A percentile compares a stretch with the other conserved stretches of the same genome.
These are phyloP conservation scores for Teinopalpus imperialis DNA, from an alignment of 2,888 invertebrate species.

Conservation along the genomic window DNA sequence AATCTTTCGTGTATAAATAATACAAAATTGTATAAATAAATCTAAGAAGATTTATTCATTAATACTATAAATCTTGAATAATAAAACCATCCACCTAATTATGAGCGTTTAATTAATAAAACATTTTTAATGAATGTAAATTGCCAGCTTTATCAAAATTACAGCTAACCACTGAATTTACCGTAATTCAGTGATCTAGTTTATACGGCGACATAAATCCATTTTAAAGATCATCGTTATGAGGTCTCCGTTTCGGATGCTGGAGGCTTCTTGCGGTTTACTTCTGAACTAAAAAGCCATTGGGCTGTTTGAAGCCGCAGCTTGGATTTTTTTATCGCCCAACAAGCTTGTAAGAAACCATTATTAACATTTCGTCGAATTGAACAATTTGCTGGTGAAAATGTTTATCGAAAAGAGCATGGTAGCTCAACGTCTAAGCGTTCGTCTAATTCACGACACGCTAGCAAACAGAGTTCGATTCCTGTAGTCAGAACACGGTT, in stretches of 20 bases:
- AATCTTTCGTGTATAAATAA: no score
- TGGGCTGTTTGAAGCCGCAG: conserved; percentile 10
- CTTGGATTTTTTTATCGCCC: conserved; percentile 1
- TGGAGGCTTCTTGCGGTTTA: conserved; percentile 18
- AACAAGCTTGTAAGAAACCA: conserved; percentile 6
- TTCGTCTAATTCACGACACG: no score
- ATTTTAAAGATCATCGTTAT: conserved; percentile 15
- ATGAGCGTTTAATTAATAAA: conserved; percentile 4
- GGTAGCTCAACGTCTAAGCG: no score
- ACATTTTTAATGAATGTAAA: conserved; percentile 17
- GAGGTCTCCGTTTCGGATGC: conserved; percentile 9
- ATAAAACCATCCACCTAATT: neutral
- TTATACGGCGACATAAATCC: conserved; percentile 16
- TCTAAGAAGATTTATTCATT: no score
- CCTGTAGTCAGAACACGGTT: no score
- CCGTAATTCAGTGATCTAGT: conserved; percentile 23
- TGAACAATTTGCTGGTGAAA: no score
- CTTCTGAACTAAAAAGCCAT: conserved; percentile 16
- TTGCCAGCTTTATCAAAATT: conserved; percentile 1
- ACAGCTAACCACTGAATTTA: conserved; percentile 15
- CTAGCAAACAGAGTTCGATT: no score
- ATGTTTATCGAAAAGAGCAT: no score
- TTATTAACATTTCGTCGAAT: neutral
- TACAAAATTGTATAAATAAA: no score
- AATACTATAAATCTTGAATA: conserved; percentile 11